Percentiles rank a stretch among this genome's conserved stretches.
phyloP scores from a whole-genome alignment of 2,888 invertebrate genomes.

The Plusia festucae region DNA sequence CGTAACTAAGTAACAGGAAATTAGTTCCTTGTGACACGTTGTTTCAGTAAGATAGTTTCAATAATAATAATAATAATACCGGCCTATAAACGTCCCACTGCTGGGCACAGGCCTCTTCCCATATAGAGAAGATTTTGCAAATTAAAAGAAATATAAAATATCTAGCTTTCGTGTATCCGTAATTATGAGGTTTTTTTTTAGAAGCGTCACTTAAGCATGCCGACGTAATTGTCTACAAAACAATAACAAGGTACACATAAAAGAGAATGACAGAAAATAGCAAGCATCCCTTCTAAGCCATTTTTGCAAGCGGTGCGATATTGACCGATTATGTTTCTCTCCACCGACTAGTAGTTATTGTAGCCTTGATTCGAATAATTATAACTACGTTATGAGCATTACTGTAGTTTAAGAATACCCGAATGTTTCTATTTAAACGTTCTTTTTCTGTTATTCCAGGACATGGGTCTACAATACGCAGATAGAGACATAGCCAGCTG shows the following conservation, averaged over 20 bases:
- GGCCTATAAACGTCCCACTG: too few species aligned
- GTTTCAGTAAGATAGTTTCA: too few species aligned
- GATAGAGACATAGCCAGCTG: constrained; percentile 80
- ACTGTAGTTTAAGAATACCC: background rate
- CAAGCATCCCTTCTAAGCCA: background rate
- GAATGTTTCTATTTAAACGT: background rate
- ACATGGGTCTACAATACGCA: constrained; percentile 79
- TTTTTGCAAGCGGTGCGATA: background rate
- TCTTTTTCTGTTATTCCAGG: constrained; percentile 75
- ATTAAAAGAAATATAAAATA: too few species aligned
- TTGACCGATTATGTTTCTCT: background rate
- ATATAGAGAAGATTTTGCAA: too few species aligned
- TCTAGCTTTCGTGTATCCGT: too few species aligned
- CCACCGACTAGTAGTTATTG: too few species aligned
- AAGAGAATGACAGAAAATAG: background rate
- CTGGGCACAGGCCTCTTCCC: too few species aligned
- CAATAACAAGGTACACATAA: background rate
- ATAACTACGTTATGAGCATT: too few species aligned
- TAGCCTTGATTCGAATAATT: too few species aligned
- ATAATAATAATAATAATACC: too few species aligned
- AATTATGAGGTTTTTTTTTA: too few species aligned
- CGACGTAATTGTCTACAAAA: background rate
- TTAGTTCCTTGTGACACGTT: too few species aligned
- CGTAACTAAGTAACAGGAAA: background rate
- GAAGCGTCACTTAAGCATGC: background rate